These are phyloP conservation scores for Oscheius onirici DNA, from an alignment of 2,888 invertebrate genomes.

Conservation along the genomic window DNA sequence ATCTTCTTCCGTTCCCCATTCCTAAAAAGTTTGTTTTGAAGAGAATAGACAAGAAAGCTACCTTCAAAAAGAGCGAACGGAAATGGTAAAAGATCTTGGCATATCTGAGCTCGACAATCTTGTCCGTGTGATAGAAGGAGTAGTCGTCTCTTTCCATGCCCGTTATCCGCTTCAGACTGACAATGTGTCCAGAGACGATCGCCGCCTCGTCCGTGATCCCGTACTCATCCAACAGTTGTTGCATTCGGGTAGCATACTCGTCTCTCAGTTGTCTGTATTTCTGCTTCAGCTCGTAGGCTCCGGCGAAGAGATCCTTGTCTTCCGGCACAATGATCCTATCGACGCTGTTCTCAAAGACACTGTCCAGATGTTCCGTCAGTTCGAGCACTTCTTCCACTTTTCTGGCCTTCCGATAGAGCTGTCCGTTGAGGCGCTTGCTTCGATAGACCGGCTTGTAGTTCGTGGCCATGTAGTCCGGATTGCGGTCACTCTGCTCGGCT, in stretches of 20 bases:
- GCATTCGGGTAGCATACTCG: slow-evolving; percentile 56
- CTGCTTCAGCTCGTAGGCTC: slow-evolving; percentile 29
- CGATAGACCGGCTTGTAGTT: slow-evolving; percentile 59
- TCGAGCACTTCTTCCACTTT: slow-evolving; percentile 58
- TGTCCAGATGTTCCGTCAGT: slow-evolving; percentile 39
- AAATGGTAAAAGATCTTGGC: slow-evolving; percentile 52
- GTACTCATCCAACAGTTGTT: slow-evolving; percentile 63
- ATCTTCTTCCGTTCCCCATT: slow-evolving; percentile 55
- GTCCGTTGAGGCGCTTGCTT: slow-evolving; percentile 67
- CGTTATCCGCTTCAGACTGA: slow-evolving; percentile 45
- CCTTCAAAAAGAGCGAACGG: slow-evolving; percentile 57
- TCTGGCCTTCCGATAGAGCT: slow-evolving; percentile 61
- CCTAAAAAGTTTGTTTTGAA: slow-evolving; percentile 38
- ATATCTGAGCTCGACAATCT: slow-evolving; percentile 63
- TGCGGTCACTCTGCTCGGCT: slow-evolving; percentile 45
- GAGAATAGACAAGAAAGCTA: too few relatives aligned
- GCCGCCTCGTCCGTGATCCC: slow-evolving; percentile 63
- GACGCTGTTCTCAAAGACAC: slow-evolving; percentile 42
- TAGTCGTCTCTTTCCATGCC: slow-evolving; percentile 64
- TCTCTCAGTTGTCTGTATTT: slow-evolving; percentile 33
- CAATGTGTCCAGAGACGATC: slow-evolving; percentile 57
- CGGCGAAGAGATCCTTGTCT: slow-evolving; percentile 44
- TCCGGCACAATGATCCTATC: slow-evolving; percentile 39
- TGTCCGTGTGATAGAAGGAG: slow-evolving; percentile 68
- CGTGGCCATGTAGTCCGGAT: slow-evolving; percentile 60